Conservation (phyloP, 1,140 invertebrate species). For the Sesamia nonagrioides region DNA sequence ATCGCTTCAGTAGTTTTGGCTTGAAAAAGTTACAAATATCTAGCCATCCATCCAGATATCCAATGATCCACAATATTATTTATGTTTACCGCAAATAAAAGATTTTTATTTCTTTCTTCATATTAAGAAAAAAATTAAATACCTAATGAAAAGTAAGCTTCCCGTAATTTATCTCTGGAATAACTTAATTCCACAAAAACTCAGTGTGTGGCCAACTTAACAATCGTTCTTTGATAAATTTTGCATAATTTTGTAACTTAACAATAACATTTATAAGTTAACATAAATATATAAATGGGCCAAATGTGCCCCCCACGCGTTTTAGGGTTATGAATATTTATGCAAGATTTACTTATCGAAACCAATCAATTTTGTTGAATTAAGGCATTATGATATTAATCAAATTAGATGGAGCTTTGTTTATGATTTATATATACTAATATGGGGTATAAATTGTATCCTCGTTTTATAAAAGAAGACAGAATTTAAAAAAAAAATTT, state of each 20-base stretch:
- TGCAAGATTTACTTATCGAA: slow-evolving; percentile 2
- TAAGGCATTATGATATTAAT: slow-evolving; percentile 26
- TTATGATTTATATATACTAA: background rate
- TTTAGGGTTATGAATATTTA: slow-evolving; percentile 36
- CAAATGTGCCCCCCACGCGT: slow-evolving; percentile 4
- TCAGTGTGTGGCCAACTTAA: slow-evolving; percentile 34
- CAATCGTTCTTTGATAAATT: slow-evolving; percentile 33
- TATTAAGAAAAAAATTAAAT: no score
- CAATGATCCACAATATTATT: no score
- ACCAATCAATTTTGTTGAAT: slow-evolving; percentile 13
- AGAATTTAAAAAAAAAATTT: no score
- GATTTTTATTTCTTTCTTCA: no score
- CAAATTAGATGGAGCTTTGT: slow-evolving; percentile 3
- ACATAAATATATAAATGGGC: slow-evolving; percentile 32
- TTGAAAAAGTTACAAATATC: no score
- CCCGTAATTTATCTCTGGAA: background rate
- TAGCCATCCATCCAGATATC: no score
- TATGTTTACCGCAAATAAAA: no score
- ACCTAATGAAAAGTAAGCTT: slow-evolving; percentile 3
- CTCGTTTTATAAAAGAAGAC: no score
- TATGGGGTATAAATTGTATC: no score
- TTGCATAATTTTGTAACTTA: slow-evolving; percentile 47
- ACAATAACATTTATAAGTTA: slow-evolving; percentile 1
- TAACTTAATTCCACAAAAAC: slow-evolving; percentile 32
- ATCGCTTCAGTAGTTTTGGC: no score